Evolutionary conservation across 2,797 vertebrate species (phyloP).

Genomic region (Anguilla marmorata): DNA sequence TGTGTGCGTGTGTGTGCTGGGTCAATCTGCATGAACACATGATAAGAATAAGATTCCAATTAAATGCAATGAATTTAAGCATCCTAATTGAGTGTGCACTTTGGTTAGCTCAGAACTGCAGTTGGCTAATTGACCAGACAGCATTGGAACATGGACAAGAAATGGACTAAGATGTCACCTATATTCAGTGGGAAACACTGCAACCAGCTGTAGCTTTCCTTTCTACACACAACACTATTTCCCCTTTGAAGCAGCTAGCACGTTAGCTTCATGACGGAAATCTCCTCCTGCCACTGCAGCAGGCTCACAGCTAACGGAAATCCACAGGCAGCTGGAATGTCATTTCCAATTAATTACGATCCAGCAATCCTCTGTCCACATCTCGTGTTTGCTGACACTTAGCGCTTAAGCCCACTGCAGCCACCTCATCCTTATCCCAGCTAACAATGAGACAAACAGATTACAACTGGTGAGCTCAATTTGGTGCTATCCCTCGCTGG

Average conservation of each 20-base stretch:
- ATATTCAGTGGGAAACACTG: not conserved
- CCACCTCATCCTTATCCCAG: not conserved
- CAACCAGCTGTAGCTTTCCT: not conserved
- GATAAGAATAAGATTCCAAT: not conserved
- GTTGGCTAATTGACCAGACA: not conserved
- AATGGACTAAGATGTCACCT: not conserved
- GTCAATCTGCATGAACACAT: not conserved
- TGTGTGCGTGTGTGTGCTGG: not conserved
- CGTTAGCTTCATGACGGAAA: not conserved
- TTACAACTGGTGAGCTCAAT: not conserved
- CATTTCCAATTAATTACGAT: not conserved
- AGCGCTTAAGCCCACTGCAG: not conserved
- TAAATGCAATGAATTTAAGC: too few relatives aligned
- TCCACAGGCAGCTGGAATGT: not conserved
- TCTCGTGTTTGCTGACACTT: not conserved
- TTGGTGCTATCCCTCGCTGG: not conserved
- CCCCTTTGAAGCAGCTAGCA: too few relatives aligned
- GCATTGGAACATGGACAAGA: not conserved
- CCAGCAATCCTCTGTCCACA: not conserved
- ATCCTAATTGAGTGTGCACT: too few relatives aligned
- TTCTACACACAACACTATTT: not conserved
- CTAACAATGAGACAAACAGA: slow-evolving; percentile 1
- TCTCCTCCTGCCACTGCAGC: not conserved
- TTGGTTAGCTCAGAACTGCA: not conserved
- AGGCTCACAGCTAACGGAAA: not conserved